These are phyloP conservation scores for Euleptes europaea DNA, from an alignment of 2,113 vertebrate genomes.

Conservation along the genomic window DNA sequence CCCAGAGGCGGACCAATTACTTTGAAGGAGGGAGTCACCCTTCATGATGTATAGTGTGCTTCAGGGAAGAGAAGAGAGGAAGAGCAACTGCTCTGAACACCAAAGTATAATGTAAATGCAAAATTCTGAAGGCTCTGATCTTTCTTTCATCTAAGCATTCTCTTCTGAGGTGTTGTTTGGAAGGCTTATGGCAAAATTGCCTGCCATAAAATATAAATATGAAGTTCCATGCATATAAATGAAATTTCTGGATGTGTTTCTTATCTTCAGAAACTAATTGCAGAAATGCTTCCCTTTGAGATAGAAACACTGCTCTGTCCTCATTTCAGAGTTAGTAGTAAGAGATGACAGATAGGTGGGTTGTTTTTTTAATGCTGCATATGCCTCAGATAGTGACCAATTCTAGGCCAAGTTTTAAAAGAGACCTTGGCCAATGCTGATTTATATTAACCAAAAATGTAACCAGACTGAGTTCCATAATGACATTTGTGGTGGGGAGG, in stretches of 20 bases:
- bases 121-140: slow-evolving; percentile 54
- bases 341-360: background rate
- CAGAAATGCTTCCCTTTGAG: slow-evolving; percentile 15
- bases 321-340: background rate
- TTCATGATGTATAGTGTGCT: slow-evolving; percentile 5
- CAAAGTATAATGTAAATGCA: slow-evolving; percentile 70
- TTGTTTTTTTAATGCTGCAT: background rate
- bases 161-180: slow-evolving; percentile 51
- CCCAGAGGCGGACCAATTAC: slow-evolving; percentile 55
- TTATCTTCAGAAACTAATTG: slow-evolving; percentile 32
- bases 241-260: slow-evolving; percentile 11
- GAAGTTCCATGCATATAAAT: slow-evolving; percentile 40
- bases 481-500: background rate
- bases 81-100: slow-evolving; percentile 48
- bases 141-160: slow-evolving; percentile 62
- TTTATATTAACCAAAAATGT: background rate
- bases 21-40: slow-evolving; percentile 49
- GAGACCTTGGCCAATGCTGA: rapidly evolving
- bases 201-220: slow-evolving; percentile 39
- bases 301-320: background rate
- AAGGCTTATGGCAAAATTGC: slow-evolving; percentile 41
- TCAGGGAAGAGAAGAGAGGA: slow-evolving; percentile 9
- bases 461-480: background rate
- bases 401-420: background rate
- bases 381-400: too few species aligned